These are phyloP conservation scores for Phallusia fumigata DNA, from an alignment of 23 tunicate species.

Conservation along the genomic window DNA sequence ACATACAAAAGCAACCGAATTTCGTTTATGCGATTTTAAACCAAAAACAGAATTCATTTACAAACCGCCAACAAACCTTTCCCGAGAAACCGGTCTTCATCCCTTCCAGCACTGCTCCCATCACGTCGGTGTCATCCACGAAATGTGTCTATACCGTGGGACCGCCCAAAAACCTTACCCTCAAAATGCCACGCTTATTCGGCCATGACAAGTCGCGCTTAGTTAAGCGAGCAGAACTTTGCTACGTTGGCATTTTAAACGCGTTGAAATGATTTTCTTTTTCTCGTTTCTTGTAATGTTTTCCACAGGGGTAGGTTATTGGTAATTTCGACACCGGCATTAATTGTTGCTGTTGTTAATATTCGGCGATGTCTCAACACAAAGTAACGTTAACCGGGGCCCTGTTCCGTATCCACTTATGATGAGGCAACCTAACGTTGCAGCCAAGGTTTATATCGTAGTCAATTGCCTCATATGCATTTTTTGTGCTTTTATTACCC, in stretches of 20 bases:
- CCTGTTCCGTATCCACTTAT: too few relatives aligned
- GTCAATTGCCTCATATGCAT: too few relatives aligned
- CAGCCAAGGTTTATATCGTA: too few relatives aligned
- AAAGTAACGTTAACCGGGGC: too few relatives aligned
- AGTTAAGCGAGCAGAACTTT: conserved; percentile 15
- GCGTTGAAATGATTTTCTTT: not conserved
- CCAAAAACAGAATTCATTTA: not conserved
- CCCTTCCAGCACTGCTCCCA: not conserved
- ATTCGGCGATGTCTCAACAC: too few relatives aligned
- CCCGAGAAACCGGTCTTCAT: not conserved
- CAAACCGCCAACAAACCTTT: not conserved
- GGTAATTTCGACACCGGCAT: too few relatives aligned
- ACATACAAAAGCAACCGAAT: too few relatives aligned
- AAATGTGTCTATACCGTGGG: not conserved
- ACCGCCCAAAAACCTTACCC: not conserved
- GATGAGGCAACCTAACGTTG: too few relatives aligned
- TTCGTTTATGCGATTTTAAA: not conserved
- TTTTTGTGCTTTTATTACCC: too few relatives aligned
- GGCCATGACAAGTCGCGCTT: conserved; percentile 22
- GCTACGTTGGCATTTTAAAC: conserved; percentile 13
- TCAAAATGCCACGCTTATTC: conserved; percentile 6
- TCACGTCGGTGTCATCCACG: not conserved
- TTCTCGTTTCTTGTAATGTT: not conserved
- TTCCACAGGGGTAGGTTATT: too few relatives aligned
- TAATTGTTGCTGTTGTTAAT: too few relatives aligned